Percentiles rank a stretch among this genome's conserved stretches.
phyloP scores from a whole-genome alignment of 2,797 vertebrate species.

The Acanthiza pusilla region DNA sequence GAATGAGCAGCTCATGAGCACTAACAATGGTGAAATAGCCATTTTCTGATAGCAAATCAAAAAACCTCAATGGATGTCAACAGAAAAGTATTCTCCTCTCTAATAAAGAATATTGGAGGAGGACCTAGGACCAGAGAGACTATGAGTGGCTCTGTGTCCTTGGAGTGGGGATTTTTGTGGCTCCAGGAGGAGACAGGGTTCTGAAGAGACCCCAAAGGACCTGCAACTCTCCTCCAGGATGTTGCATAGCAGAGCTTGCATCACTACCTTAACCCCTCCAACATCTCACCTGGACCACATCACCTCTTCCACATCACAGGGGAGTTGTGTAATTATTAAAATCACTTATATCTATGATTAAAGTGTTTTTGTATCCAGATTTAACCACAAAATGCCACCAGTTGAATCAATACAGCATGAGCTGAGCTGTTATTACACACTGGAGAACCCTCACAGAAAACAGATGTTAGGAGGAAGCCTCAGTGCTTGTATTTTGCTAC shows the following conservation, averaged over 20 bases:
- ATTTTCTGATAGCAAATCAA: background rate
- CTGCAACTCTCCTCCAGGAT: background rate
- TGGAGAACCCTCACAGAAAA: background rate
- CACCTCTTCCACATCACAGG: background rate
- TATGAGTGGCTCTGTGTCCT: background rate
- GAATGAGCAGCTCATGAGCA: background rate
- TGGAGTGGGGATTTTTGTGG: background rate
- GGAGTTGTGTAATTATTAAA: background rate
- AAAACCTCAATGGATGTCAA: background rate
- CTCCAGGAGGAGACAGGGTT: background rate
- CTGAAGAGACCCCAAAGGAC: background rate
- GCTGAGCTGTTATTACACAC: background rate
- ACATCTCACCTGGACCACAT: background rate
- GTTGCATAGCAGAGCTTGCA: background rate
- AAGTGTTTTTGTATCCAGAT: background rate
- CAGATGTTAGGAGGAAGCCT: background rate
- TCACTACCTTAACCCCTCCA: rapidly evolving
- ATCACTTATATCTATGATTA: background rate
- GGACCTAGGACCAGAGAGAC: background rate
- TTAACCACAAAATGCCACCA: background rate
- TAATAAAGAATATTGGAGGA: background rate
- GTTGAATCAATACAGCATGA: background rate
- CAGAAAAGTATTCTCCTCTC: background rate
- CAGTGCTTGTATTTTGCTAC: background rate
- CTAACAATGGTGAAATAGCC: background rate